Conservation (phyloP, 2,113 vertebrate species). For the Galeopterus variegatus region DNA sequence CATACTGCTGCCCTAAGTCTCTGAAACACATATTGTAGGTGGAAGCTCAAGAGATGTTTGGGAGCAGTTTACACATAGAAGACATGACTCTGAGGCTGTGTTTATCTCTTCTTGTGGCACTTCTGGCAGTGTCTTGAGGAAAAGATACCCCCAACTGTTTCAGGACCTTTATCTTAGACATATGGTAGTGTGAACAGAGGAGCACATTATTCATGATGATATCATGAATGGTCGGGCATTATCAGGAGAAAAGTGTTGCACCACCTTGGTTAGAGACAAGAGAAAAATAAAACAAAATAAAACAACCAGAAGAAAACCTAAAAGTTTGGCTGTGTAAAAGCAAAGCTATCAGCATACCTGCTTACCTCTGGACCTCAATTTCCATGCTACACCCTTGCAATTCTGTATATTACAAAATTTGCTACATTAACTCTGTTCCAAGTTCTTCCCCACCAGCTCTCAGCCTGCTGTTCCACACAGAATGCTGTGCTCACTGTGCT, state of each 20-base stretch:
- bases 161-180: neutral
- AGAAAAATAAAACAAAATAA: neutral
- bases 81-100: neutral
- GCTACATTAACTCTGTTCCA: neutral
- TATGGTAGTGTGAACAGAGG: neutral
- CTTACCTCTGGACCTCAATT: neutral
- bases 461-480: neutral
- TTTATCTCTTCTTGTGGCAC: neutral
- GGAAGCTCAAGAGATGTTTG: neutral
- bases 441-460: neutral
- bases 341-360: neutral
- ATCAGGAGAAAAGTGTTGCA: neutral
- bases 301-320: neutral
- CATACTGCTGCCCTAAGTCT: neutral
- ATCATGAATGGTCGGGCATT: no score
- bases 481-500: accelerated
- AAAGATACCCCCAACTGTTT: neutral
- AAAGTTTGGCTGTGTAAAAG: neutral
- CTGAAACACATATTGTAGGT: neutral
- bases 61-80: neutral
- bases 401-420: neutral
- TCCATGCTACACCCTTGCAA: neutral
- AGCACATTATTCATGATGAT: neutral
- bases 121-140: neutral
- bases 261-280: neutral